phyloP scores from a whole-genome alignment of 1,140 invertebrate species.

The Hormaphis cornu region DNA sequence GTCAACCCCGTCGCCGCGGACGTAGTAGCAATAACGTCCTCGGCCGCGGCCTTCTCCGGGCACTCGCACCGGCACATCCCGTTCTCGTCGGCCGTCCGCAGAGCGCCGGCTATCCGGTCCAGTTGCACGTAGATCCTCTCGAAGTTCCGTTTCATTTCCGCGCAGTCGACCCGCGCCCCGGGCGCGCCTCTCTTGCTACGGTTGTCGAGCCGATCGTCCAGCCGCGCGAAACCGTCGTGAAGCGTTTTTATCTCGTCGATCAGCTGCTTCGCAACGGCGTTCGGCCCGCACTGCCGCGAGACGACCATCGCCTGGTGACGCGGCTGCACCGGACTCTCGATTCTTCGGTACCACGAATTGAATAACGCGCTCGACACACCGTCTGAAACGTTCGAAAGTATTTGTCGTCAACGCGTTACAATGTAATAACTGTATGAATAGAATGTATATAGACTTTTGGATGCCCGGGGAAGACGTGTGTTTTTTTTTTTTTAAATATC shows the following conservation, averaged over 20 bases:
- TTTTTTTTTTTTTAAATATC: too few relatives aligned
- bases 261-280: not conserved
- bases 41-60: not conserved
- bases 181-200: not conserved
- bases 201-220: not conserved
- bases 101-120: not conserved
- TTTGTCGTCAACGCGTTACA: too few relatives aligned
- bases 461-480: too few relatives aligned
- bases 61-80: slow-evolving; percentile 10
- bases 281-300: too few relatives aligned
- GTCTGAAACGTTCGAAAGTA: too few relatives aligned
- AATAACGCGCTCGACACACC: too few relatives aligned
- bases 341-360: too few relatives aligned
- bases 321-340: too few relatives aligned
- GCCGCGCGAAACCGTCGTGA: not conserved
- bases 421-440: too few relatives aligned
- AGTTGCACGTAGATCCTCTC: not conserved
- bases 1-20: not conserved
- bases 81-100: not conserved
- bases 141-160: slow-evolving; percentile 1
- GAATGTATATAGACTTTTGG: too few relatives aligned
- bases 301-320: too few relatives aligned
- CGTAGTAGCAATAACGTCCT: too few relatives aligned
- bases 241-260: slow-evolving; percentile 2
- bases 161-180: not conserved